These are phyloP conservation scores for Plebejus melissa DNA, from an alignment of 2,888 invertebrate species.

Conservation along the genomic window DNA sequence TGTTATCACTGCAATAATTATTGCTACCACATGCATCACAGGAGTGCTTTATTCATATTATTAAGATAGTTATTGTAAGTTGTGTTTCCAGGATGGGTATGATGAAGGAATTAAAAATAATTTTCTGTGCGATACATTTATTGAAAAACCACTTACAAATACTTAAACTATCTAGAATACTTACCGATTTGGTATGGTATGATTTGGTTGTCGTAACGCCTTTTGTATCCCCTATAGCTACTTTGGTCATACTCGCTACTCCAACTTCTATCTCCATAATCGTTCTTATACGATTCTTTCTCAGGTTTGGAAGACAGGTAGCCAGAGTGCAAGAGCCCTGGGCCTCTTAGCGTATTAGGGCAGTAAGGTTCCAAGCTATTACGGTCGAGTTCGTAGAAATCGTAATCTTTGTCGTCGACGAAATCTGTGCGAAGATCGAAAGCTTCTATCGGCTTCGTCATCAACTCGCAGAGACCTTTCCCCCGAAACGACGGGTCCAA, in stretches of 20 bases:
- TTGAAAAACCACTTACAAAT: slow-evolving; percentile 29
- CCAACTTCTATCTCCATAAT: slow-evolving; percentile 50
- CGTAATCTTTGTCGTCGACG: slow-evolving; percentile 84
- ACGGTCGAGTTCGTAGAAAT: slow-evolving; percentile 88
- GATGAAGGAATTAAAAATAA: background rate
- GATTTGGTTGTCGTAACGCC: slow-evolving; percentile 56
- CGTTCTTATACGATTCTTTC: slow-evolving; percentile 42
- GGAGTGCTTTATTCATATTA: background rate
- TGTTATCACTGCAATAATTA: background rate
- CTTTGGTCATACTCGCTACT: slow-evolving; percentile 46
- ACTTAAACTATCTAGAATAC: slow-evolving; percentile 37
- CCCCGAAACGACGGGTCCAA: slow-evolving; percentile 84
- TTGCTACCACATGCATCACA: slow-evolving; percentile 8
- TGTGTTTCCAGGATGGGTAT: background rate
- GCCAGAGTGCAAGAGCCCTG: slow-evolving; percentile 67
- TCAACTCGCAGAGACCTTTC: slow-evolving; percentile 87
- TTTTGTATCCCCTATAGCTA: slow-evolving; percentile 41
- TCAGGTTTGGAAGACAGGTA: slow-evolving; percentile 61
- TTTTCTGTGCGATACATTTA: slow-evolving; percentile 21
- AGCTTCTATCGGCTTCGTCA: slow-evolving; percentile 83
- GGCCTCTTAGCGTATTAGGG: slow-evolving; percentile 59
- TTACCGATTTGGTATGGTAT: slow-evolving; percentile 79
- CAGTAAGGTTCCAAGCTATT: slow-evolving; percentile 83
- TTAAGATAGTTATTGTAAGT: background rate
- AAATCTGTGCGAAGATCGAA: slow-evolving; percentile 82